These are phyloP conservation scores for Botia almorhae DNA, from an alignment of 2,797 vertebrate genomes.

Conservation along the genomic window DNA sequence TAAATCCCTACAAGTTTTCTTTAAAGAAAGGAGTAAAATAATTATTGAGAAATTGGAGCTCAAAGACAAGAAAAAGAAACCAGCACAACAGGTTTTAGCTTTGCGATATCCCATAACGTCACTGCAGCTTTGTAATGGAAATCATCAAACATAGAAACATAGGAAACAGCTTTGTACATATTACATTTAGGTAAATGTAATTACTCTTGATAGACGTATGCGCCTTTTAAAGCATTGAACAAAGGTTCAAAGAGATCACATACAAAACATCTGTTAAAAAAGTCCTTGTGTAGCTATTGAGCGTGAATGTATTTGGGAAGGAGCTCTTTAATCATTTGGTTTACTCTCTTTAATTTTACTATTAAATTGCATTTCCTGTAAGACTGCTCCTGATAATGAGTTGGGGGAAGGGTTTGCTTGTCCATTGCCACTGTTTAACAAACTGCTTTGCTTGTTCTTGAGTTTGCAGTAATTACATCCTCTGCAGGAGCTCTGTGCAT, in stretches of 20 bases:
- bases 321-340: slow-evolving; percentile 35
- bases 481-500: slow-evolving; percentile 84
- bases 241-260: slow-evolving; percentile 41
- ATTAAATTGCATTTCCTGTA: slow-evolving; percentile 40
- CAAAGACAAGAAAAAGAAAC: slow-evolving; percentile 27
- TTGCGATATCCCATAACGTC: slow-evolving; percentile 24
- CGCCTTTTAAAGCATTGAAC: slow-evolving; percentile 9
- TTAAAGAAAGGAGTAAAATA: slow-evolving; percentile 31
- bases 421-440: slow-evolving; percentile 70
- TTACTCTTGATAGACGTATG: slow-evolving; percentile 50
- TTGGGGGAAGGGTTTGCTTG: slow-evolving; percentile 42
- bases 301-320: slow-evolving; percentile 7
- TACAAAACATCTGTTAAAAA: background rate
- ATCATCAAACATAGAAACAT: slow-evolving; percentile 16
- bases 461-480: slow-evolving; percentile 86
- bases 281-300: slow-evolving; percentile 5
- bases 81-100: slow-evolving; percentile 8
- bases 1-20: slow-evolving; percentile 44
- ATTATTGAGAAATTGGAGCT: slow-evolving; percentile 36
- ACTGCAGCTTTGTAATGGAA: slow-evolving; percentile 45
- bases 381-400: slow-evolving; percentile 15
- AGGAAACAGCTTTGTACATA: slow-evolving; percentile 28
- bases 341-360: slow-evolving; percentile 39
- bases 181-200: slow-evolving; percentile 32
- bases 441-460: slow-evolving; percentile 75